These are phyloP conservation scores for Porites lutea DNA, from an alignment of 64 coral and sea anemone genomes.

Conservation along the genomic window DNA sequence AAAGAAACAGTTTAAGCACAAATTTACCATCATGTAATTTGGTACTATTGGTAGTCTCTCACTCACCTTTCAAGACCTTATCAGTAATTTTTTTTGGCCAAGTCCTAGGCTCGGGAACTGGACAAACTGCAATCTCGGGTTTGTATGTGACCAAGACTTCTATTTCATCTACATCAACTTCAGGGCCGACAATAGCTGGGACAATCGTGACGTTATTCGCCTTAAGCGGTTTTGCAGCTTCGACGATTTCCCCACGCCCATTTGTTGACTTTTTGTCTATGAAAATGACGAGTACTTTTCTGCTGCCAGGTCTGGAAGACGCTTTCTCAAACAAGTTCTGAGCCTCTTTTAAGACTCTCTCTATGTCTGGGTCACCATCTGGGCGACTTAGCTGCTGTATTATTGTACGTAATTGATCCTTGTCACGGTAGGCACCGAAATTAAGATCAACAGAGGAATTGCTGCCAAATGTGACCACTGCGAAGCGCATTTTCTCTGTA, in stretches of 20 bases:
- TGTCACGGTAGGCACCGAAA: slow-evolving; percentile 42
- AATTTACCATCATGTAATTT: neutral
- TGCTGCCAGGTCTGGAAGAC: slow-evolving; percentile 14
- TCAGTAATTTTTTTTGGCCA: slow-evolving; percentile 25
- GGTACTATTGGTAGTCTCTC: neutral
- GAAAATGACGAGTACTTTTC: slow-evolving; percentile 24
- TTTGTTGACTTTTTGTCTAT: slow-evolving; percentile 24
- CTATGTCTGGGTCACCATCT: slow-evolving; percentile 19
- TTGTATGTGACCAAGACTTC: slow-evolving; percentile 36
- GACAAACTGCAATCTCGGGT: neutral
- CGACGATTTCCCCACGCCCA: slow-evolving; percentile 13
- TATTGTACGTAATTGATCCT: slow-evolving; percentile 7
- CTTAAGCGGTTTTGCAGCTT: slow-evolving; percentile 1
- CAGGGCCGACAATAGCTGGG: slow-evolving; percentile 49
- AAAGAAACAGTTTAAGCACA: too few species aligned
- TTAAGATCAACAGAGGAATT: slow-evolving; percentile 27
- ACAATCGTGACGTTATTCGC: slow-evolving; percentile 44
- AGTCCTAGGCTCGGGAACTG: neutral
- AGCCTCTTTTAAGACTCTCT: slow-evolving; percentile 22
- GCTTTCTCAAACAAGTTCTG: slow-evolving; percentile 21
- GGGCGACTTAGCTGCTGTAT: neutral
- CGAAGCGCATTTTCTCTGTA: slow-evolving; percentile 32
- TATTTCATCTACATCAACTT: slow-evolving; percentile 43
- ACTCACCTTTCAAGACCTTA: neutral
- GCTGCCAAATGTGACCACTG: slow-evolving; percentile 45